Conservation (phyloP, 2,888 invertebrate genomes). For the Ophion obscuratus region DNA sequence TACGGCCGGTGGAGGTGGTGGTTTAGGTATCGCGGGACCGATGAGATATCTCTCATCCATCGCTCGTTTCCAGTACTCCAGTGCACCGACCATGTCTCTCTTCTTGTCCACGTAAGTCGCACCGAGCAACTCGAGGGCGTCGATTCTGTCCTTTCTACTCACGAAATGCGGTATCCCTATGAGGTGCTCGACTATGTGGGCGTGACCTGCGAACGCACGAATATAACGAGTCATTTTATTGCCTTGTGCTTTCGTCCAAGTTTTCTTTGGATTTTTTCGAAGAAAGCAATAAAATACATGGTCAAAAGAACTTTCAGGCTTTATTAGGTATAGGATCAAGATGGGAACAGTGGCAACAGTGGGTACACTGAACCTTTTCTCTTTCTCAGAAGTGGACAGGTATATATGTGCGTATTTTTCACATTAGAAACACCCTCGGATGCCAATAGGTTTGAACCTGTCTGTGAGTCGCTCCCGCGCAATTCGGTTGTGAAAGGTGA, state of each 20-base stretch:
- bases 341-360: too few species aligned
- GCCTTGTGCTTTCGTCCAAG: neutral
- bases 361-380: too few species aligned
- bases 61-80: constrained; percentile 95
- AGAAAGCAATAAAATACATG: too few species aligned
- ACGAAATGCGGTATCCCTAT: constrained; percentile 89
- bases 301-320: too few species aligned
- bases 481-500: too few species aligned
- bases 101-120: constrained; percentile 99
- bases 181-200: constrained; percentile 96
- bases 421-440: too few species aligned
- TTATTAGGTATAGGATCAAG: too few species aligned
- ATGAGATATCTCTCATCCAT: constrained; percentile 92
- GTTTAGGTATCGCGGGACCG: constrained; percentile 90
- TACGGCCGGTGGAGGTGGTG: constrained; percentile 88
- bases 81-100: constrained; percentile 95
- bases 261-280: too few species aligned
- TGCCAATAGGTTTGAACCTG: too few species aligned
- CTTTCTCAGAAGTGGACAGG: too few species aligned
- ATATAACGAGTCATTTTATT: neutral
- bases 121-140: constrained; percentile 95
- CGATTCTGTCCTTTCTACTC: constrained; percentile 91
- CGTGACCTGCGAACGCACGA: constrained; percentile 87
- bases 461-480: too few species aligned
- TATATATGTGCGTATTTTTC: too few species aligned